These are phyloP conservation scores for Odocoileus hemionus DNA, from an alignment of 2,113 vertebrate species.

Conservation along the genomic window DNA sequence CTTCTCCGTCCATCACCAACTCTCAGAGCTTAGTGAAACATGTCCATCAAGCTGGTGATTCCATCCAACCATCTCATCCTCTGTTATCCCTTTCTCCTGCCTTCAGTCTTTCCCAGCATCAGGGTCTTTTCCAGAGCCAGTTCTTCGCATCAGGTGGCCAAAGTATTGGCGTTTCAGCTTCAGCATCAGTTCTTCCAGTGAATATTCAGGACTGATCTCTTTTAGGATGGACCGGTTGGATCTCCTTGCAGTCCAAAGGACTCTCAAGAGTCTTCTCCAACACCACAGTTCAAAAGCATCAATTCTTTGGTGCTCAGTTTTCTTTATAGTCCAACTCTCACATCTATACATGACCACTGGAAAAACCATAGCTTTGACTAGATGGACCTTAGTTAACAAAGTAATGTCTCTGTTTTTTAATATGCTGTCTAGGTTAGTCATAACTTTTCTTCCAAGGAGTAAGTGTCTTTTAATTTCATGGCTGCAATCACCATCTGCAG, in stretches of 20 bases:
- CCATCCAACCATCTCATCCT: not conserved
- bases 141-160: not conserved
- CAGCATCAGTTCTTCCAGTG: not conserved
- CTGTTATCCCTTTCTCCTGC: not conserved
- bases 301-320: fast-evolving
- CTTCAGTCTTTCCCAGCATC: not conserved
- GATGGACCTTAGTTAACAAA: not conserved
- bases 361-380: not conserved
- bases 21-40: not conserved
- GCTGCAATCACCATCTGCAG: not conserved
- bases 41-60: not conserved
- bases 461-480: not conserved
- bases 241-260: not conserved
- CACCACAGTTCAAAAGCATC: not conserved
- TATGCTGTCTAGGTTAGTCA: not conserved
- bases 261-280: not conserved
- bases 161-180: not conserved
- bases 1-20: not conserved
- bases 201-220: not conserved
- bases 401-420: not conserved
- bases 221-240: not conserved
- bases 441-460: not conserved
- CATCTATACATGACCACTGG: not conserved
- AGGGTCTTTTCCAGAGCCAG: not conserved
- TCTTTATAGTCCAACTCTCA: not conserved